Percentiles rank a stretch among this genome's conserved stretches.
phyloP scores from a whole-genome alignment of 2,113 vertebrate species.

The Cyanistes caeruleus region DNA sequence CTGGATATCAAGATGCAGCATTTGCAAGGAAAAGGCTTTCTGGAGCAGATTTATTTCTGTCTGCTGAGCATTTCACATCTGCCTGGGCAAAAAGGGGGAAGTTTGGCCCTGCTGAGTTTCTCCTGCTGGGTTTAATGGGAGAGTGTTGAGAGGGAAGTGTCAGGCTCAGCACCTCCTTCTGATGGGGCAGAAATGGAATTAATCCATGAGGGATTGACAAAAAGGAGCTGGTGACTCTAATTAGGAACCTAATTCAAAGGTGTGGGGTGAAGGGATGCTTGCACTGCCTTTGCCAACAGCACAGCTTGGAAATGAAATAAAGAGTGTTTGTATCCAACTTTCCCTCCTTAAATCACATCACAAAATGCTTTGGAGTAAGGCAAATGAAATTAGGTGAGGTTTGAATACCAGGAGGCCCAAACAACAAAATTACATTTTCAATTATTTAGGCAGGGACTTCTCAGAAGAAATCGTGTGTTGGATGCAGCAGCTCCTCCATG shows the following conservation, averaged over 20 bases:
- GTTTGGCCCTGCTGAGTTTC: background rate
- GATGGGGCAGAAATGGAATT: slow-evolving; percentile 13
- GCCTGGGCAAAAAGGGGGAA: background rate
- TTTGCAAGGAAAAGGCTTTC: background rate
- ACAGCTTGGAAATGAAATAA: slow-evolving; percentile 38
- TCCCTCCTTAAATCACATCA: slow-evolving; percentile 31
- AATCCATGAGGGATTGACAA: background rate
- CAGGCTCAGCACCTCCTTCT: background rate
- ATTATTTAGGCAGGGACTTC: background rate
- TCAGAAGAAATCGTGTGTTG: background rate
- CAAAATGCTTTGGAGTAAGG: slow-evolving; percentile 23
- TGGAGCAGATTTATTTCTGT: background rate
- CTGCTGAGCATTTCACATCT: background rate
- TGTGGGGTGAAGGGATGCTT: background rate
- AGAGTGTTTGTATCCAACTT: slow-evolving; percentile 27
- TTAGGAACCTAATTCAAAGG: background rate
- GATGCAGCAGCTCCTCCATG: background rate
- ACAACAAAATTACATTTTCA: slow-evolving; percentile 47
- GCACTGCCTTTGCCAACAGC: background rate
- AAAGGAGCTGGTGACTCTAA: background rate
- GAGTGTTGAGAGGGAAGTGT: background rate
- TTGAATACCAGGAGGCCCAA: slow-evolving; percentile 41
- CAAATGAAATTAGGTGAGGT: slow-evolving; percentile 38
- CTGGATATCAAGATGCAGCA: background rate
- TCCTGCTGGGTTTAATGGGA: background rate